Evolutionary conservation across 2,113 vertebrate species (phyloP), one percentile per base, ranked within the genome.

Genomic region (Chloroceryle aenea): DNA sequence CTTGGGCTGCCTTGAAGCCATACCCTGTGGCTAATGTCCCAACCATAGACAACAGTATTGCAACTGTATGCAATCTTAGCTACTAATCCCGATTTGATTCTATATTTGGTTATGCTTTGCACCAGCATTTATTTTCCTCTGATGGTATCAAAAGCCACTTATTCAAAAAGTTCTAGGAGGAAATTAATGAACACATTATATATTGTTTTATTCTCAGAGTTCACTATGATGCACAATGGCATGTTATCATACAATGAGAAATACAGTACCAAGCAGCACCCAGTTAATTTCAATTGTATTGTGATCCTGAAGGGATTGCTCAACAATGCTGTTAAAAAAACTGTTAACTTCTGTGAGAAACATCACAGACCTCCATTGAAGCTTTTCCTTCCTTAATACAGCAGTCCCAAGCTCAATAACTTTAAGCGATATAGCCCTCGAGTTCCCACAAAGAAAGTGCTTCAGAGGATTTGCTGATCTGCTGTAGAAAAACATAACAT

Each of bases 301-400:
- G 67, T 40, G 22, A 85, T 95, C 95, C 91, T 73, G 55, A 69
- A 73, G 79, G 61, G 48, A 75, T 69, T 91, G 47, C 16, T 69
- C 81, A 92, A 93, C 96, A 97, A 94, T 92, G 63, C 23, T 9
- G 4, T 68, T 90, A 36, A 59, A 91, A 89, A 82, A 95, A 43
- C 27, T 36, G 45, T 25, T 58, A 8, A 55, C 58, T 62, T 85
- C 17, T 76, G 73, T 78, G 95, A 85, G 97, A 97, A 97, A 96
- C 25, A 29, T 68, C 66, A 67, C 36, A 43, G 26, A 59, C 36
- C 42, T 64, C 92, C 56, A 92, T 73, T 89, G 79, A 92, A 75
- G 59, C 63, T 91, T 78, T 96, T 96, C 97, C 75, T 91, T 96
- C 88, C 88, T 52, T 50, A 75, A 78, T 67, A 82, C 26, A 75